phyloP scores from a whole-genome alignment of 1,140 invertebrate species.

The Solen grandis region DNA sequence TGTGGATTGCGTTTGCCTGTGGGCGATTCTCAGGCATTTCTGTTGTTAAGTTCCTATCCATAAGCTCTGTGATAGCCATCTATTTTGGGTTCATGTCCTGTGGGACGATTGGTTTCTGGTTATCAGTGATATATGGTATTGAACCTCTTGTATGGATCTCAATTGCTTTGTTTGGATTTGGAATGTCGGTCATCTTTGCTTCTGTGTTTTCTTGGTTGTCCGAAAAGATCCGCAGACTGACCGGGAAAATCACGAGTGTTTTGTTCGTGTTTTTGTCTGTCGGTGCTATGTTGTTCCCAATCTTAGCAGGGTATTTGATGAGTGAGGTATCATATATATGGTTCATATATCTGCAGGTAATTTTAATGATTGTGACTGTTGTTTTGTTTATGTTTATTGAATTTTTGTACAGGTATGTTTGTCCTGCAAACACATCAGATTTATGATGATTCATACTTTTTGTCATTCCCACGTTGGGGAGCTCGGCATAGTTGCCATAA shows the following conservation, averaged over 20 bases:
- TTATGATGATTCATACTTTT: too few relatives aligned
- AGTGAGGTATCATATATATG: constrained; percentile 38
- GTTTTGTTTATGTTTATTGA: constrained; percentile 2
- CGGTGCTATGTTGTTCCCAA: constrained; percentile 27
- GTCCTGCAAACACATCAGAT: too few relatives aligned
- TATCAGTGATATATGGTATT: constrained; percentile 22
- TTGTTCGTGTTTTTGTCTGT: constrained; percentile 27
- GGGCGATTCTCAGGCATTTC: constrained; percentile 42
- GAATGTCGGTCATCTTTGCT: constrained; percentile 50
- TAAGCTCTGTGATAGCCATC: constrained; percentile 5
- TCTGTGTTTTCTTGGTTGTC: constrained; percentile 45
- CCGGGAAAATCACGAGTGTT: constrained; percentile 39
- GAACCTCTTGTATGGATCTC: constrained; percentile 14
- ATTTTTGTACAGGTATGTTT: background rate
- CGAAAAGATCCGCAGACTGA: constrained; percentile 28
- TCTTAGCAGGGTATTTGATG: constrained; percentile 37
- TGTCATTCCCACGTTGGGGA: too few relatives aligned
- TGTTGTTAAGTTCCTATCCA: constrained; percentile 4
- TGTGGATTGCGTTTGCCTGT: constrained; percentile 32
- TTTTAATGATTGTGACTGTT: constrained; percentile 3
- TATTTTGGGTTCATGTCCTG: constrained; percentile 12
- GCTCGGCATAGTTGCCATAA: too few relatives aligned
- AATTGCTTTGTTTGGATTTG: constrained; percentile 7
- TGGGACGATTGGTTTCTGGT: constrained; percentile 14
- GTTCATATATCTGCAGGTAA: constrained; percentile 35